A percentile compares a stretch with the other conserved stretches of the same genome.
phyloP scores from a whole-genome alignment of 2,888 invertebrate genomes.

The Diplazon laetatorius region DNA sequence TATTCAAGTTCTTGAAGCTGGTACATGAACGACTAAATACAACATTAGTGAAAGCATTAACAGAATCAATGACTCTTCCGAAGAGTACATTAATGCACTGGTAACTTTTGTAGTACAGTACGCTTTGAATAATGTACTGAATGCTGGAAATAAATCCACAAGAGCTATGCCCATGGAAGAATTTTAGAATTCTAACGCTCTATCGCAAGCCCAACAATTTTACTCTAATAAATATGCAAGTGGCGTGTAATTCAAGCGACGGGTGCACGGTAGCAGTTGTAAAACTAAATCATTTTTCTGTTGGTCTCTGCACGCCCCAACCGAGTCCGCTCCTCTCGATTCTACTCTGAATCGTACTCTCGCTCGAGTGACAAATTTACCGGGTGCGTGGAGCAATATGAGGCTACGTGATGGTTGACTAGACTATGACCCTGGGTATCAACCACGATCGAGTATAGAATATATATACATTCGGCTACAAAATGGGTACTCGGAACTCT shows the following conservation, averaged over 20 bases:
- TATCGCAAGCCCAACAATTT: conserved; percentile 47
- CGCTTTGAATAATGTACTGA: conserved; percentile 7
- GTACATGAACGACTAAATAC: conserved; percentile 8
- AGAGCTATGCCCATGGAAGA: conserved; percentile 45
- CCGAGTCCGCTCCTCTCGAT: conserved; percentile 46
- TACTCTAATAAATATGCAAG: conserved; percentile 43
- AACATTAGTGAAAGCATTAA: background rate
- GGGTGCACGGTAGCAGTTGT: conserved; percentile 57
- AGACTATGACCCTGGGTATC: conserved; percentile 44
- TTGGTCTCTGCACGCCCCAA: conserved; percentile 44
- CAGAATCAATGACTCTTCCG: background rate
- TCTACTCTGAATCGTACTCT: conserved; percentile 23
- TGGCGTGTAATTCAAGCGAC: conserved; percentile 60
- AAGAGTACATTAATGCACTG: conserved; percentile 4
- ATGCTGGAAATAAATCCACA: conserved; percentile 33
- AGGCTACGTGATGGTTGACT: conserved; percentile 54
- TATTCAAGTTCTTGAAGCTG: background rate
- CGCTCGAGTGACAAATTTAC: conserved; percentile 43
- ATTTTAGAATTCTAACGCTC: conserved; percentile 38
- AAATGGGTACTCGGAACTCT: conserved; percentile 43
- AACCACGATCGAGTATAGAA: conserved; percentile 40
- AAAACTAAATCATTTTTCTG: conserved; percentile 64
- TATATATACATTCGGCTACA: conserved; percentile 8
- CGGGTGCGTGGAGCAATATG: conserved; percentile 27
- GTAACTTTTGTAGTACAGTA: conserved; percentile 7